Percentiles rank a stretch among this genome's conserved stretches.
Evolutionary conservation across 2,797 vertebrate species (phyloP).

Genomic region (Xiphorhynchus erythropygius): DNA sequence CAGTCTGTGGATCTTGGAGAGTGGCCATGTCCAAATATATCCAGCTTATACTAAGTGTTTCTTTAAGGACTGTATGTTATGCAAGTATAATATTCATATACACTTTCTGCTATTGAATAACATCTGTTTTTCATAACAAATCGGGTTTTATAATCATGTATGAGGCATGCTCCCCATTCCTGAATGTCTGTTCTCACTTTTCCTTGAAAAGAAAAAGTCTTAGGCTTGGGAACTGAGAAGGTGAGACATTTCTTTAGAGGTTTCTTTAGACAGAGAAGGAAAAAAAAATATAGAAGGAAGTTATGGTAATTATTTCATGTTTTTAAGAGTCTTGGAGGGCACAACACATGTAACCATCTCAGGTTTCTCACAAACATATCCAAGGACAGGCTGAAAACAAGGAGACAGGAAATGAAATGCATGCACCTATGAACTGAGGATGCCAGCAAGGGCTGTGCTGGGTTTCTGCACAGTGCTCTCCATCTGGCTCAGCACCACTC

Average conservation of each 20-base stretch:
- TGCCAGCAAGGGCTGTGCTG: constrained; percentile 8
- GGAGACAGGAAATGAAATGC: constrained; percentile 66
- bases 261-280: background rate
- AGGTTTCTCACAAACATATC: constrained; percentile 60
- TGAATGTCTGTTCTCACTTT: constrained; percentile 51
- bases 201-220: background rate
- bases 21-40: background rate
- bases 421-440: constrained; percentile 12
- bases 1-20: background rate
- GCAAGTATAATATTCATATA: background rate
- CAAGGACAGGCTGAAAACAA: constrained; percentile 62
- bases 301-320: constrained; percentile 40
- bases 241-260: constrained; percentile 46
- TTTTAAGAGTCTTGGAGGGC: constrained; percentile 49
- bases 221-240: constrained; percentile 56
- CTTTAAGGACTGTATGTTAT: background rate
- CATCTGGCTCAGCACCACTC: constrained; percentile 21
- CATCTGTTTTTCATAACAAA: constrained; percentile 57
- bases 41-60: background rate
- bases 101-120: background rate
- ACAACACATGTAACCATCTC: constrained; percentile 48
- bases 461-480: constrained; percentile 22
- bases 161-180: constrained; percentile 4
- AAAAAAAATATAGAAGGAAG: background rate
- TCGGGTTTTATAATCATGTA: constrained; percentile 35